Evolutionary conservation across 1,140 invertebrate species (phyloP).

Genomic region (Mizuhopecten yessoensis): DNA sequence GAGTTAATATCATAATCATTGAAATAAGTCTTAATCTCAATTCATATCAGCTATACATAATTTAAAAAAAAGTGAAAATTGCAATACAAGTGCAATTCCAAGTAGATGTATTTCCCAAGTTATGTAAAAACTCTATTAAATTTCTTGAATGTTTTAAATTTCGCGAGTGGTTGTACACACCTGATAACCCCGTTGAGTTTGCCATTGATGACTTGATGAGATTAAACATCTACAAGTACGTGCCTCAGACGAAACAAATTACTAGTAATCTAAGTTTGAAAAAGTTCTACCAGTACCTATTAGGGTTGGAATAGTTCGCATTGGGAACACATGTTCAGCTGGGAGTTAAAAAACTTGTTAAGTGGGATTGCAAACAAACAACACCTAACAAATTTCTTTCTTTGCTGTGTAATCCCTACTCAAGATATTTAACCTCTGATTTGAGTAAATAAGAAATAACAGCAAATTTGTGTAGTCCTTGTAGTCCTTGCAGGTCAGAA

Average conservation of each 20-base stretch:
- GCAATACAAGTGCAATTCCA: not conserved
- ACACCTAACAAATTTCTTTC: not conserved
- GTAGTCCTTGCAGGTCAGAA: not conserved
- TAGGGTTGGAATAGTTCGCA: not conserved
- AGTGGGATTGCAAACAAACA: not conserved
- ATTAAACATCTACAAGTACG: not conserved
- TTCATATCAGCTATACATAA: not conserved
- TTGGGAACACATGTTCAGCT: not conserved
- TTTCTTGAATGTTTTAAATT: constrained; percentile 17
- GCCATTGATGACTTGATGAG: not conserved
- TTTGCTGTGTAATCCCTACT: not conserved
- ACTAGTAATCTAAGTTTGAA: not conserved
- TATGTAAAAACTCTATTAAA: no score
- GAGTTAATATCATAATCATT: no score
- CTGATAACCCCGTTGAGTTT: not conserved
- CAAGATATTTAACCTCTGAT: not conserved
- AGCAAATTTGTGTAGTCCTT: not conserved
- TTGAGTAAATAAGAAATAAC: not conserved
- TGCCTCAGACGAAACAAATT: not conserved
- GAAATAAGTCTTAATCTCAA: not conserved
- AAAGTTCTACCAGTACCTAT: not conserved
- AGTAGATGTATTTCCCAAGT: not conserved
- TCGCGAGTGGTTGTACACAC: not conserved
- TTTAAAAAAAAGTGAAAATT: not conserved
- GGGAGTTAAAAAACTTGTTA: not conserved